Conservation (phyloP, 2,797 vertebrate species). For the Takifugu rubripes region DNA sequence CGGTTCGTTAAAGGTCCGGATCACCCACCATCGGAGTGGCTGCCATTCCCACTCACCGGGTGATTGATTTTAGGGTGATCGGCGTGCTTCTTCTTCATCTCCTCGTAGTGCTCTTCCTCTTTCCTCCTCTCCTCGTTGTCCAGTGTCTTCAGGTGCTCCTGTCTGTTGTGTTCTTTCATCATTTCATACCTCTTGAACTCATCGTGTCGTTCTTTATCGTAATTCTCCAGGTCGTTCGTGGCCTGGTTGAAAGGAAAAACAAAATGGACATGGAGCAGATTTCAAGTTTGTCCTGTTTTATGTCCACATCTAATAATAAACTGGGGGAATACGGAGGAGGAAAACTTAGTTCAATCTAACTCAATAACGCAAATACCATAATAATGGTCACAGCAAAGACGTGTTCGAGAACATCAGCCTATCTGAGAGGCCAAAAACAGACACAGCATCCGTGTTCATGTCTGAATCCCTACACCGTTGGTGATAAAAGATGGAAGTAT, state of each 20-base stretch:
- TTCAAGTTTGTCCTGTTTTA: no score
- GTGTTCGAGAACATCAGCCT: no score
- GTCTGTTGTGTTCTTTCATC: constrained; percentile 95
- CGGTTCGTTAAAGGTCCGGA: not conserved
- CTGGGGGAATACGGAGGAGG: no score
- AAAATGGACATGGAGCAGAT: not conserved
- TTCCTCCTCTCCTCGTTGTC: constrained; percentile 84
- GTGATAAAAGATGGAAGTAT: no score
- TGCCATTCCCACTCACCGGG: constrained; percentile 78
- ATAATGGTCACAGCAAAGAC: no score
- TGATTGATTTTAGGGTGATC: constrained; percentile 97
- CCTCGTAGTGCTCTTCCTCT: constrained; percentile 90
- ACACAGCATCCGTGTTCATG: no score
- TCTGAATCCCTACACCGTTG: no score
- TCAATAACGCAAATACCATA: no score
- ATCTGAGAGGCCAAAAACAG: no score
- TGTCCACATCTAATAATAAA: no score
- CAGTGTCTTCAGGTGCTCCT: constrained; percentile 90
- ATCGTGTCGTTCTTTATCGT: constrained; percentile 91
- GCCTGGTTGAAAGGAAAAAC: constrained; percentile 71
- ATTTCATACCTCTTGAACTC: constrained; percentile 98
- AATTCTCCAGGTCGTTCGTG: constrained; percentile 93
- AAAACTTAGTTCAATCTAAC: no score
- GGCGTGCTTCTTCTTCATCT: constrained; percentile 94
- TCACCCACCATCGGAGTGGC: not conserved